Percentiles rank a stretch among this genome's conserved stretches.
These are phyloP conservation scores for Lysiphlebus fabarum DNA, from an alignment of 1,140 invertebrate genomes.

Conservation along the genomic window DNA sequence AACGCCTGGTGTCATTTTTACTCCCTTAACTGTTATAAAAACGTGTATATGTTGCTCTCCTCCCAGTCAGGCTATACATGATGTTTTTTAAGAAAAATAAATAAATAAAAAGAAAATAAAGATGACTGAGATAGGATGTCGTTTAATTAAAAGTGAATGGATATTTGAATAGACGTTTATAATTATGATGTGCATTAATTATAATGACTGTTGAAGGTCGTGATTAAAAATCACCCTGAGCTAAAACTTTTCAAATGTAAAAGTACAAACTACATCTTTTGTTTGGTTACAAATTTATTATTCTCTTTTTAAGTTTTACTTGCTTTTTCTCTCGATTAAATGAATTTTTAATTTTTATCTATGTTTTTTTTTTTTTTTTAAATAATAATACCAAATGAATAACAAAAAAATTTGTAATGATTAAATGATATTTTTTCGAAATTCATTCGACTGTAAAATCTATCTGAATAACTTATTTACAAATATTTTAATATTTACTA, in stretches of 20 bases:
- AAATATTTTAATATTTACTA: too few species aligned
- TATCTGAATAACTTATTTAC: too few species aligned
- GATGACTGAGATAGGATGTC: slow-evolving; percentile 32
- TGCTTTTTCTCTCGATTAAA: too few species aligned
- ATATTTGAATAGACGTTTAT: slow-evolving; percentile 38
- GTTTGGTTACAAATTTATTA: too few species aligned
- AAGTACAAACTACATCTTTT: too few species aligned
- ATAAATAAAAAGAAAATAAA: slow-evolving; percentile 14
- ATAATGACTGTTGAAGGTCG: slow-evolving; percentile 29
- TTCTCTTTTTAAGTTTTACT: too few species aligned
- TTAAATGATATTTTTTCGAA: too few species aligned
- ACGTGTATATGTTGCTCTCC: background rate
- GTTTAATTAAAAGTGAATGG: slow-evolving; percentile 40
- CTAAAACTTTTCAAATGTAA: background rate
- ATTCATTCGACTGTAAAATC: too few species aligned
- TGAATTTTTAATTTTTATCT: too few species aligned
- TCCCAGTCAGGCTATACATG: slow-evolving; percentile 1
- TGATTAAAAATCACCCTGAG: slow-evolving; percentile 4
- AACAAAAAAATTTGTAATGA: too few species aligned
- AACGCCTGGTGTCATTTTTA: background rate
- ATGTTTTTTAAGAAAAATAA: slow-evolving; percentile 3
- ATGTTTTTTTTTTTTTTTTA: too few species aligned
- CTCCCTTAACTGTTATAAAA: background rate
- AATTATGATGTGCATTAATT: slow-evolving; percentile 48
- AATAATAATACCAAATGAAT: too few species aligned